Percentiles rank a stretch among this genome's conserved stretches.
Evolutionary conservation across 2,113 vertebrate genomes (phyloP).

Genomic region (Hemiscyllium ocellatum): DNA sequence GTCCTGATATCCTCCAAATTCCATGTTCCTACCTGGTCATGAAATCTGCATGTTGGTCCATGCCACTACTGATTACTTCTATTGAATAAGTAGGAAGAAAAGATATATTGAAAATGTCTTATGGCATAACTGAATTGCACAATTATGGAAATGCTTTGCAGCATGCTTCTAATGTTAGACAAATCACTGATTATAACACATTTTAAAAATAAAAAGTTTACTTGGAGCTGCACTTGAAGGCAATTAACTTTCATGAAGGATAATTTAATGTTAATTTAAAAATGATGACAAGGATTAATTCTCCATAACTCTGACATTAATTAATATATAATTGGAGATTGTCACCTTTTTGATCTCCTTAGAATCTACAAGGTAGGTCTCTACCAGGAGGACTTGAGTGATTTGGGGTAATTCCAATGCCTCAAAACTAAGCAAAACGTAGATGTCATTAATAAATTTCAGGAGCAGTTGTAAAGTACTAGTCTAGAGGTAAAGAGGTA

Average conservation of each 20-base stretch:
- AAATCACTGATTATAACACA: background rate
- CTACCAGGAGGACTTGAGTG: background rate
- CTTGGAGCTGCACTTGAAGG: background rate
- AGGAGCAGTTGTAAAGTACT: no score
- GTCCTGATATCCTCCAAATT: no score
- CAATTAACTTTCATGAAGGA: background rate
- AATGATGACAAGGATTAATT: background rate
- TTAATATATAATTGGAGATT: background rate
- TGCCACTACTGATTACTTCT: no score
- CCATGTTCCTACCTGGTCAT: no score
- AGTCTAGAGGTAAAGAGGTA: no score
- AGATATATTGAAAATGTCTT: no score
- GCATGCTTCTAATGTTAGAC: background rate
- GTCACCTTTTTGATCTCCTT: background rate
- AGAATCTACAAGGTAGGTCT: background rate
- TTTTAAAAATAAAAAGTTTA: background rate
- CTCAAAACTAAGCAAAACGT: background rate
- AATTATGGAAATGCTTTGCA: background rate
- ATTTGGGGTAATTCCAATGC: background rate
- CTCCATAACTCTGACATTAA: background rate
- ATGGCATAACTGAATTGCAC: no score
- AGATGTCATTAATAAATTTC: background rate
- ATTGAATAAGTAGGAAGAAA: no score
- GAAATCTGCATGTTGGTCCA: no score
- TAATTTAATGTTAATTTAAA: background rate